Conservation (phyloP, 1,140 invertebrate genomes). For the Arctopsyche grandis region DNA sequence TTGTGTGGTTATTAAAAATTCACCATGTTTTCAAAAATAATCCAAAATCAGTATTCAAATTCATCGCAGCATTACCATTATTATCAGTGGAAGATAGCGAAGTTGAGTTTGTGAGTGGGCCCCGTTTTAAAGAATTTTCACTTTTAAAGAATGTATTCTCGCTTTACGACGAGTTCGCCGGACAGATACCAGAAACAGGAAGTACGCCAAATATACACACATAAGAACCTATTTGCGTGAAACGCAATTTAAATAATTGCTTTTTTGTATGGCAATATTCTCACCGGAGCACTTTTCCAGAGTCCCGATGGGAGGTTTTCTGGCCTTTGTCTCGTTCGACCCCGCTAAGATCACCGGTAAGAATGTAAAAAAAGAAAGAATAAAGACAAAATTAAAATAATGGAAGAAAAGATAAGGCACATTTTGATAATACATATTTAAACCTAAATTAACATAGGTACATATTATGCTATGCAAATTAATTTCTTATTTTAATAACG, state of each 20-base stretch:
- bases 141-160: no score
- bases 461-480: no score
- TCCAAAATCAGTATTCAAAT: no score
- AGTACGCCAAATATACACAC: background rate
- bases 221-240: slow-evolving; percentile 29
- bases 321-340: slow-evolving; percentile 19
- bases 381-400: background rate
- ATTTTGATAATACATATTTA: background rate
- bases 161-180: background rate
- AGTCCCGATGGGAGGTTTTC: background rate
- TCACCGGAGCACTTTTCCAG: slow-evolving; percentile 10
- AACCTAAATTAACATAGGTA: no score
- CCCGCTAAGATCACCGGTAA: background rate
- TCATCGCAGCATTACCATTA: no score
- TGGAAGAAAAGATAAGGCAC: background rate
- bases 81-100: no score
- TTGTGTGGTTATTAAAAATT: no score
- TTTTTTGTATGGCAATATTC: slow-evolving; percentile 24
- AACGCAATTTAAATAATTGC: slow-evolving; percentile 32
- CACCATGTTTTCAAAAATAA: no score
- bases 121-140: no score
- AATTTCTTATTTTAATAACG: no score
- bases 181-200: slow-evolving; percentile 20
- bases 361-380: background rate
- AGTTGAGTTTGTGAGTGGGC: no score